Base-by-base conservation (phyloP, 2,797 vertebrate species). In the Salmo trutta region DNA sequence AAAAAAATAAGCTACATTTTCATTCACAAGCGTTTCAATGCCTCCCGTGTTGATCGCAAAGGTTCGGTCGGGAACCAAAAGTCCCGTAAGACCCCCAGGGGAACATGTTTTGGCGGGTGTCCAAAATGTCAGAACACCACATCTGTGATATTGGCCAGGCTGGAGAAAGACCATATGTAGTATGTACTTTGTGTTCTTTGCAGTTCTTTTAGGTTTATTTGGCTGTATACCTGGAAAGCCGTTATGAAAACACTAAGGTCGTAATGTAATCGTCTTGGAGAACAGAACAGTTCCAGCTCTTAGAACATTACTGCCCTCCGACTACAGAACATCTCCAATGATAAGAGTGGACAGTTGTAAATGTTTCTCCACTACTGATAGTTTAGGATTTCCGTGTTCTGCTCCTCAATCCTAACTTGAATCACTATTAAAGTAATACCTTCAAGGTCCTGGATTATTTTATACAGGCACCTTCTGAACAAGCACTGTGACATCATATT, bases 101-200 rank as follows among this genome's bases (percentile, higher is more conserved):
- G 78, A 66, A 7, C 2, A 74, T 56, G 70, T 66, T 64, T 72
- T 79, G 77, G 67, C 77, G 74, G 65, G 3, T n/a, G 52, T 24
- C 73, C 81, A 51, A 53, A 78, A 79, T 84, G 75, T 83, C 74
- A 41, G 73, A 81, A 77, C 80, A 74, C 77, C 74, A 69, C 82
- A 84, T 87, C 83, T 19, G 24, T 3, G 29, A 24, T 67, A 86
- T 72, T 82, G 72, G 47, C 76, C 5, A 1, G 10, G 65, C 16
- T 62, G 75, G 83, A 91, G 72, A 77, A 53, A 73, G 47, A 88
- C 81, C 88, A 86, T 82, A 84, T 86, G 89, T 36, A 87, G 66
- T 21, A 31, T 71, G 69, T 80, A 82, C 62, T 83, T 67, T 54
- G 36, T 53, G 64, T 5, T 72, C 1, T 17, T 81, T 59, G 56